Evolutionary conservation across 1,140 invertebrate species (phyloP), one percentile per base, ranked within the genome.

Genomic region (Orius laevigatus): DNA sequence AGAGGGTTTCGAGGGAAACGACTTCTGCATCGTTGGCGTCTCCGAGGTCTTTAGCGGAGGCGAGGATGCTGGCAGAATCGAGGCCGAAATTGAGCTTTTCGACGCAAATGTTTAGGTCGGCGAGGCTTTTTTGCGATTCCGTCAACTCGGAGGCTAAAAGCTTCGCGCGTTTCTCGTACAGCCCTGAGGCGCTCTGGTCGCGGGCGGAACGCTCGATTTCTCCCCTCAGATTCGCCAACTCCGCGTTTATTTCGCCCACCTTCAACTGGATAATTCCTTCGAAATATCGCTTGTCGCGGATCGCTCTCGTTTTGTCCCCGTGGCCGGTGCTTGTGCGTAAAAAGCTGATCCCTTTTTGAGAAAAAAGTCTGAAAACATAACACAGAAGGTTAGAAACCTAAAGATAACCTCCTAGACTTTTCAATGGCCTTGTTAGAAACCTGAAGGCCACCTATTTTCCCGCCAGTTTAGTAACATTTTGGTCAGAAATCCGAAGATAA

Each of bases 241-340:
- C 86, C 6, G 69, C 75, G 50, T 75, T 62, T 51, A 90, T 63
- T 57, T 89, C 84, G 56, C 78, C 70, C 19, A 84, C 77, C 62
- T 87, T 87, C 2, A 78, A 67, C 56, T 84, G 76, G 53, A 91
- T 65, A 16, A 85, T 50, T 39, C 84, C 83, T 55, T 85, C 70
- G 65, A 79, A 89, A 57, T 88, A 89, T 6, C 80, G 74, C 60
- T 84, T 85, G 60, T 91, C 85, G 61, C 85, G 80, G 5, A 88
- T 75, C 57, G 81, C 76, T 49, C 83, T 67, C 15, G 42, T 48
- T 18, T 60, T 61, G 31, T 72, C 68, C 5, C 73, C 75, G 53
- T 71, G 63, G 1, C 72, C 69, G 1, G 79, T 78, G 38, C 72
- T 71, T 1, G 82, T 82, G 53, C 82, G 74, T 53, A 85, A 64